These are phyloP conservation scores for Gouania willdenowi DNA, from an alignment of 2,797 vertebrate species.

Conservation along the genomic window DNA sequence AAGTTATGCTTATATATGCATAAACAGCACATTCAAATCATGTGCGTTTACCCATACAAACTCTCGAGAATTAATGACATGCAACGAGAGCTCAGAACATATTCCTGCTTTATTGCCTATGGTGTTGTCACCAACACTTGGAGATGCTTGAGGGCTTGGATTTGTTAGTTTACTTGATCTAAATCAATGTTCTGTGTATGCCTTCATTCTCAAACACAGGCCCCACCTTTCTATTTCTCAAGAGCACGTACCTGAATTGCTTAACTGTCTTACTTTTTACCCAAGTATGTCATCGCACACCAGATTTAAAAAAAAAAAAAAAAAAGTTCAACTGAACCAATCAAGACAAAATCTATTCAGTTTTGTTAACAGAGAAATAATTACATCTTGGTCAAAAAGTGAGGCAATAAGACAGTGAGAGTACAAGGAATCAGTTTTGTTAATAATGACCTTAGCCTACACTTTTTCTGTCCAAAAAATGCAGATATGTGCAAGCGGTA, in stretches of 20 bases:
- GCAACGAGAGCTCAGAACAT: no score
- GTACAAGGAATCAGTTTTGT: conserved; percentile 36
- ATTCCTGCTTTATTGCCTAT: no score
- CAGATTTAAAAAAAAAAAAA: conserved; percentile 15
- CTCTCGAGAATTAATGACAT: conserved; percentile 4
- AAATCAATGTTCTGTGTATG: background rate
- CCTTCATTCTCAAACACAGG: background rate
- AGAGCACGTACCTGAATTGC: conserved; percentile 6
- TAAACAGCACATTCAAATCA: conserved; percentile 18
- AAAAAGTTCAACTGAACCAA: conserved; percentile 17
- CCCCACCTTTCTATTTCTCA: background rate
- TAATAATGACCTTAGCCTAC: conserved; percentile 22
- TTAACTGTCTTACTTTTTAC: conserved; percentile 1
- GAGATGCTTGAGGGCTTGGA: no score
- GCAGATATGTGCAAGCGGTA: conserved; percentile 51
- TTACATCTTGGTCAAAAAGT: background rate
- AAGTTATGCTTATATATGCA: conserved; percentile 50
- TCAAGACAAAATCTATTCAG: conserved; percentile 36
- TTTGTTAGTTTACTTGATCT: no score
- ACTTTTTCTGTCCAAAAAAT: conserved; percentile 16
- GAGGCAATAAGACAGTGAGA: conserved; percentile 43
- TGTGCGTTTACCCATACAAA: background rate
- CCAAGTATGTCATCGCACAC: conserved; percentile 12
- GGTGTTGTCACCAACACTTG: background rate
- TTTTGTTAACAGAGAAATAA: conserved; percentile 18